phyloP scores from a whole-genome alignment of 2,888 invertebrate species.

The Choreutis nemorana region DNA sequence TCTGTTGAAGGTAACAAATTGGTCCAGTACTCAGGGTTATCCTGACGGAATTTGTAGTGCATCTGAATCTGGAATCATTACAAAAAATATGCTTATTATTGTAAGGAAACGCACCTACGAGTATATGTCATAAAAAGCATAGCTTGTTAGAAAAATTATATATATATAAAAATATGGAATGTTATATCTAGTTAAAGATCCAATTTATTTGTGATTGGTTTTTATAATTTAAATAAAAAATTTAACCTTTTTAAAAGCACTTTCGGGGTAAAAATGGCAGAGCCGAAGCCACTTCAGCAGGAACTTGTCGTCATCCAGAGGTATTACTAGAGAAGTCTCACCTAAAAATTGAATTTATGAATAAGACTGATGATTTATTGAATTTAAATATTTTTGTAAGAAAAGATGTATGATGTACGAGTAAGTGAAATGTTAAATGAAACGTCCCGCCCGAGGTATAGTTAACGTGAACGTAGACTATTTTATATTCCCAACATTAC shows the following conservation, averaged over 20 bases:
- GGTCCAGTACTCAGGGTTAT: constrained; percentile 68
- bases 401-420: too few relatives aligned
- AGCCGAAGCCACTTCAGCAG: constrained; percentile 83
- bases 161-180: too few relatives aligned
- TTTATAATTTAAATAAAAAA: too few relatives aligned
- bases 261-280: constrained; percentile 85
- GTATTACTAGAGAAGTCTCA: constrained; percentile 69
- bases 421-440: too few relatives aligned
- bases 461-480: too few relatives aligned
- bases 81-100: not conserved
- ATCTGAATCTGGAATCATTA: constrained; percentile 68
- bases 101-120: not conserved
- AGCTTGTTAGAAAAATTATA: too few relatives aligned
- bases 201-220: not conserved
- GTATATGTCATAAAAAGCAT: too few relatives aligned
- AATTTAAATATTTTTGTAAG: too few relatives aligned
- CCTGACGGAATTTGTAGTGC: constrained; percentile 73
- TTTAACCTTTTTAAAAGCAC: constrained; percentile 79
- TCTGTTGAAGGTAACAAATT: constrained; percentile 71
- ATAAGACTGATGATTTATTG: not conserved
- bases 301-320: constrained; percentile 75
- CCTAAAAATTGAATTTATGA: constrained; percentile 33
- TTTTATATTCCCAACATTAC: too few relatives aligned
- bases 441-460: too few relatives aligned
- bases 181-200: too few relatives aligned